Base-by-base conservation (phyloP, 2,888 invertebrate genomes). In the Mythimna pallens region DNA sequence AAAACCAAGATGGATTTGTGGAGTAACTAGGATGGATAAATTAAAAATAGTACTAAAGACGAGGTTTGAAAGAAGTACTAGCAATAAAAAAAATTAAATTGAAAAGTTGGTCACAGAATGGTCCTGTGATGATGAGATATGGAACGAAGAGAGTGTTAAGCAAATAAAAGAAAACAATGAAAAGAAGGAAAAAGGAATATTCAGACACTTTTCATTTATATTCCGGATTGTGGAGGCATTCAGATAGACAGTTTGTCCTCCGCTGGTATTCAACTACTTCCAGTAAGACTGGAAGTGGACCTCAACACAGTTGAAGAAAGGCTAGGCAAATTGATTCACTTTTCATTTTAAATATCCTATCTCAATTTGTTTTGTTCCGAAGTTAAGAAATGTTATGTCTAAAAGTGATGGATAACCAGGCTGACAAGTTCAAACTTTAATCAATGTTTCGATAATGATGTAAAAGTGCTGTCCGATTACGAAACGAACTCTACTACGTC, bases 381-480 rank as follows among this genome's bases (percentile, higher is more conserved):
- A 59, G n/a, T 59, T 7, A n/a, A 55, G 17, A 25, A 7, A 36
- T 54, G 3, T 30, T 17, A 47, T 10, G 9, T 25, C 10, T 20
- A 43, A 36, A 30, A 40, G 10, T 65, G n/a, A 55, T n/a, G 8
- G 22, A 57, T 17, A 65, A 65, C 20, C 22, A 17, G 22, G n/a
- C 22, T 8, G 30, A 30, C 10, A 52, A 54, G 63, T 54, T 77
- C 77, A 77, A 17, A 59, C 14, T 40, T 20, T 47, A 30, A 64
- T 54, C 43, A 57, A 3, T 9, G n/a, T 30, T 52, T 25, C 2
- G 25, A 55, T 62, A 55, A 40, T 80, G 52, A 67, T 65, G 76
- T 71, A 71, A 67, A 70, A 52, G n/a, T 65, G 61, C n/a, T 12
- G 58, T 54, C 30, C 30, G 59, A 47, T 67, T 71, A 67, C 22